phyloP scores from a whole-genome alignment of 2,797 vertebrate species.

The Aphelocoma californica region DNA sequence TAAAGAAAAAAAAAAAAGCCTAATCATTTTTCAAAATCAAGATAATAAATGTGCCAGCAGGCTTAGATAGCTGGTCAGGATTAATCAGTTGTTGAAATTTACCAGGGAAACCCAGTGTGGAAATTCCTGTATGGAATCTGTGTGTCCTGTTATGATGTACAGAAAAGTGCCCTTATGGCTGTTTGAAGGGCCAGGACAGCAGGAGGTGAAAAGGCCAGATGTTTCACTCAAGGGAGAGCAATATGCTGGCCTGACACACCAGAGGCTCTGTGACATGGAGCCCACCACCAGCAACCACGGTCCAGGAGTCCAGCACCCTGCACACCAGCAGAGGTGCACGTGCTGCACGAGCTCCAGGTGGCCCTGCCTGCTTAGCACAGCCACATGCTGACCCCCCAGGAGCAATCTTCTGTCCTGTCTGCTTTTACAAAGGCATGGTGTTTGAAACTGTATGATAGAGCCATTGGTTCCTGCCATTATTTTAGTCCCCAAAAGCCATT shows the following conservation, averaged over 20 bases:
- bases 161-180: not conserved
- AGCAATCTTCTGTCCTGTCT: not conserved
- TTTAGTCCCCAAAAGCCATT: not conserved
- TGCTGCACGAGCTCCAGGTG: not conserved
- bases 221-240: not conserved
- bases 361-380: not conserved
- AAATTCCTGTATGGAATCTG: not conserved
- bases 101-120: not conserved
- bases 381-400: not conserved
- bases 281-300: not conserved
- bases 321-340: rapidly evolving
- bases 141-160: rapidly evolving
- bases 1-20: not conserved
- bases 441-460: not conserved
- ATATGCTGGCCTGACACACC: rapidly evolving
- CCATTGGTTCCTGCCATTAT: not conserved
- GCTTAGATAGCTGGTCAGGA: not conserved
- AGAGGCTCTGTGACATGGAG: rapidly evolving
- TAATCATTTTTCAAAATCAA: not conserved
- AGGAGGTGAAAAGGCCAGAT: not conserved
- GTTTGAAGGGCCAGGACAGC: not conserved
- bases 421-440: not conserved
- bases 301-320: not conserved
- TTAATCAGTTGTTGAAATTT: not conserved
- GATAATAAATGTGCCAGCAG: not conserved